A percentile compares a stretch with the other conserved stretches of the same genome.
Conservation (phyloP, 2,113 vertebrate species). For the Turnix velox region DNA sequence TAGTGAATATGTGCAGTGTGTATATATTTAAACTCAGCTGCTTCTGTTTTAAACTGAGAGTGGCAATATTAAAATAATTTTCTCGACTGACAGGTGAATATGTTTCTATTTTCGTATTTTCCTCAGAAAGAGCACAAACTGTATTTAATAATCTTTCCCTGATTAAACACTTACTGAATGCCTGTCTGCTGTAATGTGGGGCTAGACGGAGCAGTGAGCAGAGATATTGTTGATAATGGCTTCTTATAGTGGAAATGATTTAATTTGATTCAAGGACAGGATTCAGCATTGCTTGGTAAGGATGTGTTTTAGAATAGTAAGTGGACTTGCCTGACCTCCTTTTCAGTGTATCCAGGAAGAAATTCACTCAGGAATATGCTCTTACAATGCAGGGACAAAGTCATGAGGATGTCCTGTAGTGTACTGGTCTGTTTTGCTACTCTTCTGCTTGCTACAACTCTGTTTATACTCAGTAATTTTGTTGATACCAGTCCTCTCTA, state of each 20-base stretch:
- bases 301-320: background rate
- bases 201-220: slow-evolving; percentile 20
- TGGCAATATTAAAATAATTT: slow-evolving; percentile 10
- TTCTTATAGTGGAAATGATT: slow-evolving; percentile 25
- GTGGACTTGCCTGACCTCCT: background rate
- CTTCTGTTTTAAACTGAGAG: background rate
- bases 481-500: background rate
- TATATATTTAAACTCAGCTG: background rate
- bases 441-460: background rate
- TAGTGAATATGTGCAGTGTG: background rate
- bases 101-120: slow-evolving; percentile 41
- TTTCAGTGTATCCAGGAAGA: background rate
- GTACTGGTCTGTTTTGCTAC: background rate
- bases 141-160: slow-evolving; percentile 48
- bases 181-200: background rate
- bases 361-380: background rate
- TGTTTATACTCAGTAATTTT: background rate
- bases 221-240: background rate
- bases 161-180: slow-evolving; percentile 24
- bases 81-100: background rate
- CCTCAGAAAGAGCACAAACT: background rate
- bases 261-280: slow-evolving; percentile 27
- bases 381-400: background rate
- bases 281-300: slow-evolving; percentile 21
- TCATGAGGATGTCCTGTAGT: background rate